phyloP scores from a whole-genome alignment of 37 sponge, comb jelly and placozoan genomes.

The Axinella damicornis region DNA sequence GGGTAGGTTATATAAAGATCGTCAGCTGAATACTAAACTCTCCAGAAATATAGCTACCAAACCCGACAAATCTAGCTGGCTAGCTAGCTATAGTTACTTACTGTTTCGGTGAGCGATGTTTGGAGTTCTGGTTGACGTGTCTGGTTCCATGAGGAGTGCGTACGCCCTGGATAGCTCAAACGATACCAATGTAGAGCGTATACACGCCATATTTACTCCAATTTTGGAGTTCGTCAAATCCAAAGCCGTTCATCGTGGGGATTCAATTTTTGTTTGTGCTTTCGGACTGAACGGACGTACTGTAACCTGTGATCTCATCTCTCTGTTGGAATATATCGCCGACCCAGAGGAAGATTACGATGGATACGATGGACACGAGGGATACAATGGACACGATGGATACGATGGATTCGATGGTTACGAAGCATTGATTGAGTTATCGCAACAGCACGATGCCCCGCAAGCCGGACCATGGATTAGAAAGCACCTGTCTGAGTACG shows the following conservation, averaged over 20 bases:
- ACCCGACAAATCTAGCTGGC: too few species aligned
- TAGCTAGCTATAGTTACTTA: too few species aligned
- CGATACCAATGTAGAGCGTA: too few species aligned
- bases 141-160: slow-evolving; percentile 49
- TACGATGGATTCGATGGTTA: too few species aligned
- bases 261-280: slow-evolving; percentile 34
- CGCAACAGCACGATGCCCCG: slow-evolving; percentile 21
- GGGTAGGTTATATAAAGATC: too few species aligned
- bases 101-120: too few species aligned
- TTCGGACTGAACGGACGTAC: slow-evolving; percentile 25
- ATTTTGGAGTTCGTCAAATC: slow-evolving; percentile 24
- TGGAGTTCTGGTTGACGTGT: slow-evolving; percentile 51
- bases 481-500: slow-evolving; percentile 3
- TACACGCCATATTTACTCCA: slow-evolving; percentile 49
- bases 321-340: slow-evolving; percentile 57
- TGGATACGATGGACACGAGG: too few species aligned
- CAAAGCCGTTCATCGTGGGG: slow-evolving; percentile 6
- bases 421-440: slow-evolving; percentile 13
- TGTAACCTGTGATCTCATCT: slow-evolving; percentile 26
- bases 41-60: too few species aligned
- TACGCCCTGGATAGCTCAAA: too few species aligned
- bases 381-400: too few species aligned
- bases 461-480: slow-evolving; percentile 45
- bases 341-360: too few species aligned
- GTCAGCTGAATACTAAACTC: too few species aligned